A percentile compares a stretch with the other conserved stretches of the same genome.
Conservation (phyloP, 2,113 vertebrate genomes). For the Arizona elegans region DNA sequence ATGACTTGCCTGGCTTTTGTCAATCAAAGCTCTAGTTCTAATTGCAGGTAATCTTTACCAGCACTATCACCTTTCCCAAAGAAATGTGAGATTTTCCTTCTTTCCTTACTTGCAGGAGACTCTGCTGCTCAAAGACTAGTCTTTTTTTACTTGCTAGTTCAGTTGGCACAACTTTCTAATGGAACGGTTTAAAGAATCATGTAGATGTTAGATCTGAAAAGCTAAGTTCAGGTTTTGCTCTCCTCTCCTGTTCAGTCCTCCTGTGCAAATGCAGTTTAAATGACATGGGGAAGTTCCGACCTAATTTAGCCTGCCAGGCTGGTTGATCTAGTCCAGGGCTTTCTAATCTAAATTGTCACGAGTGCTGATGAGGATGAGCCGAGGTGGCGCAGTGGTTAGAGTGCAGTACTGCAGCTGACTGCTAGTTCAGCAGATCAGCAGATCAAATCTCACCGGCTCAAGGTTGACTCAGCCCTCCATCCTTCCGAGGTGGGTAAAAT, state of each 20-base stretch:
- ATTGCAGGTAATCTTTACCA: not conserved
- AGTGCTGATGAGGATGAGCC: not conserved
- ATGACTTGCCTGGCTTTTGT: no score
- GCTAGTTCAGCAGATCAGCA: no score
- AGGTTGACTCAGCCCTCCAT: no score
- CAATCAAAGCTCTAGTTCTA: not conserved
- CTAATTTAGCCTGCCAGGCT: not conserved
- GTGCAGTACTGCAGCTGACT: no score
- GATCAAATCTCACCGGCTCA: no score
- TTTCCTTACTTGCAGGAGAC: not conserved
- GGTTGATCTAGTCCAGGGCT: not conserved
- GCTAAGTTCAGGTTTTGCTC: not conserved
- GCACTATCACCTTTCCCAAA: not conserved
- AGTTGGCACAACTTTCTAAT: not conserved
- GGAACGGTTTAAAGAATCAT: not conserved
- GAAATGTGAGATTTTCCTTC: not conserved
- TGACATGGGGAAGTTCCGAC: not conserved
- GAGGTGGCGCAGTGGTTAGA: no score
- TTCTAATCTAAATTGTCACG: not conserved
- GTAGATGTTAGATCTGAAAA: not conserved
- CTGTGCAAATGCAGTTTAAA: not conserved
- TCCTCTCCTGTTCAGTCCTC: not conserved
- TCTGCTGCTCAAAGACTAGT: not conserved
- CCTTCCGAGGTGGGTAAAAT: no score
- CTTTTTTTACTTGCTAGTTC: not conserved